phyloP scores from a whole-genome alignment of 2,888 invertebrate species.

The Pandemis cinnamomeana region DNA sequence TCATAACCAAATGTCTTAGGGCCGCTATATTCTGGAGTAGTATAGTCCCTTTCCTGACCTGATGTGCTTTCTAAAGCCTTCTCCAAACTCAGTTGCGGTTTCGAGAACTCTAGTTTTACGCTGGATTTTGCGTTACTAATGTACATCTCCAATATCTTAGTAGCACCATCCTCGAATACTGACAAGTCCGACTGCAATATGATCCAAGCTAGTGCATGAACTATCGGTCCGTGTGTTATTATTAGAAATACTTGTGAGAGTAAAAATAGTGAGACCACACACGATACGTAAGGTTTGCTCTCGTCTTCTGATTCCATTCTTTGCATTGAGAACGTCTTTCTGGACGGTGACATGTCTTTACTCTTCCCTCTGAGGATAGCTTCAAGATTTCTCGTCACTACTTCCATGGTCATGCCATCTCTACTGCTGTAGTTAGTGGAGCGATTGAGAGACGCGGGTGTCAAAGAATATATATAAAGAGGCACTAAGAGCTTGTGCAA shows the following conservation, averaged over 20 bases:
- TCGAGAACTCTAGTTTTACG: conserved; percentile 86
- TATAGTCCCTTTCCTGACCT: conserved; percentile 74
- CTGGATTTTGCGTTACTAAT: conserved; percentile 83
- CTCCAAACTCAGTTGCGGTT: conserved; percentile 90
- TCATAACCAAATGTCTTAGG: conserved; percentile 71
- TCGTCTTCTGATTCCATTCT: conserved; percentile 82
- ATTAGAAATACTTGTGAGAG: conserved; percentile 98
- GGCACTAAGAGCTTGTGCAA: conserved; percentile 96
- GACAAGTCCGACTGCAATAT: conserved; percentile 92
- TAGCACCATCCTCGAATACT: conserved; percentile 88
- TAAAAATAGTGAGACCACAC: conserved; percentile 95
- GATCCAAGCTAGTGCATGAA: conserved; percentile 95
- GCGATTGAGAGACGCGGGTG: conserved; percentile 69
- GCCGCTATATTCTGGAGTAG: conserved; percentile 74
- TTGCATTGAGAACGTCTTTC: conserved; percentile 67
- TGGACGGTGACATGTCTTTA: conserved; percentile 77
- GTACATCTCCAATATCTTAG: conserved; percentile 87
- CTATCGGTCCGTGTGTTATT: conserved; percentile 94
- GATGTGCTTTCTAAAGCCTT: conserved; percentile 87
- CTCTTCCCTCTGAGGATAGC: conserved; percentile 86
- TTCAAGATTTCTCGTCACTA: conserved; percentile 86
- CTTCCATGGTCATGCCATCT: conserved; percentile 83
- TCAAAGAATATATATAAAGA: conserved; percentile 95
- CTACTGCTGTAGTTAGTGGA: conserved; percentile 63
- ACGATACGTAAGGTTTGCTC: conserved; percentile 90